Percentiles rank a stretch among this genome's conserved stretches.
These are phyloP conservation scores for Salminus brasiliensis DNA, from an alignment of 2,113 vertebrate species.

Conservation along the genomic window DNA sequence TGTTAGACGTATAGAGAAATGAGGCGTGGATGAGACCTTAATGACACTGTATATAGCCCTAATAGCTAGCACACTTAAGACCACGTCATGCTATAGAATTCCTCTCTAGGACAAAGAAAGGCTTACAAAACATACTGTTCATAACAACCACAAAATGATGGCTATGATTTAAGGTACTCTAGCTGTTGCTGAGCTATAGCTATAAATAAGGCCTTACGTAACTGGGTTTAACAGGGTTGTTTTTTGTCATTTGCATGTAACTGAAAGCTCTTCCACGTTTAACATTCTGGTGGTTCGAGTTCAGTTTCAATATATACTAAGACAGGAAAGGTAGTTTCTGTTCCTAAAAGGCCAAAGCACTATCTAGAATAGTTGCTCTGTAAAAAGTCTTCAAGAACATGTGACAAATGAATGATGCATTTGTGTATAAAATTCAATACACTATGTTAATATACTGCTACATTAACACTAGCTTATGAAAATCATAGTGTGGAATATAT, in stretches of 20 bases:
- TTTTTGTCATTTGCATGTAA: not conserved
- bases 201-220: not conserved
- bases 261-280: not conserved
- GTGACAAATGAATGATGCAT: too few species aligned
- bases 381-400: too few species aligned
- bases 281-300: not conserved
- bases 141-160: too few species aligned
- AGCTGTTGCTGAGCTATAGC: not conserved
- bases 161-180: not conserved
- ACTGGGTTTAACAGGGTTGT: not conserved
- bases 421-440: too few species aligned
- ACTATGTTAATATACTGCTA: too few species aligned
- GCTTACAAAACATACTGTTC: not conserved
- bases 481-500: too few species aligned
- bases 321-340: too few species aligned
- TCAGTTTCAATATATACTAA: too few species aligned
- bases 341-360: too few species aligned
- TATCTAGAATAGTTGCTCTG: too few species aligned
- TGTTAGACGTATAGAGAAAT: conserved; percentile 48
- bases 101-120: not conserved
- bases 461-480: too few species aligned
- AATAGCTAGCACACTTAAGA: not conserved
- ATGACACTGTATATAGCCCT: not conserved
- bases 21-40: conserved; percentile 29
- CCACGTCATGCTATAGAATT: not conserved